Conservation (phyloP, 2,113 vertebrate genomes). For the Gracilinanus agilis region DNA sequence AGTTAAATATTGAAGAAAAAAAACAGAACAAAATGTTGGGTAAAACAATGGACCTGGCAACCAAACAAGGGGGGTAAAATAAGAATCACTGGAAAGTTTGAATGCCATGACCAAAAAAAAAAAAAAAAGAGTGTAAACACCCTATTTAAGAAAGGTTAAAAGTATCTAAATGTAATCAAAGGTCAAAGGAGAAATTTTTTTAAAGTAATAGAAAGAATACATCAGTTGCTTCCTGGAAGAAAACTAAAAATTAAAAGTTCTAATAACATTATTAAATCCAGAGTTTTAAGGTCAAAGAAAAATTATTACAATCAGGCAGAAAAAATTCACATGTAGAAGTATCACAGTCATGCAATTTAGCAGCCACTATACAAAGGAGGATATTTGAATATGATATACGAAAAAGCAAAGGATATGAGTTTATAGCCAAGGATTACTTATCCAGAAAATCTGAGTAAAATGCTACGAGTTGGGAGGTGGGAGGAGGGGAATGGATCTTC, state of each 20-base stretch:
- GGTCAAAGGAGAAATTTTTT: not conserved
- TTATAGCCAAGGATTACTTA: not conserved
- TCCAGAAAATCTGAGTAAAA: not conserved
- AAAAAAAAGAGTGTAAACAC: not conserved
- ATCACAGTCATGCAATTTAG: not conserved
- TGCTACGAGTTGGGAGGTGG: not conserved
- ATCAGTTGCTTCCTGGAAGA: not conserved
- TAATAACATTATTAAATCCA: not conserved
- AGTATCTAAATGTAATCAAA: not conserved
- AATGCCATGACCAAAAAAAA: not conserved
- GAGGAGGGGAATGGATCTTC: too few relatives aligned
- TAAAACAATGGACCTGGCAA: not conserved
- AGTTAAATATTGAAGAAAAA: not conserved
- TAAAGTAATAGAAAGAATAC: not conserved
- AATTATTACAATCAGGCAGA: not conserved
- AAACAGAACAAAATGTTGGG: not conserved
- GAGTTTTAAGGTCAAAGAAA: not conserved
- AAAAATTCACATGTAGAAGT: not conserved
- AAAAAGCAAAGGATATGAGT: not conserved
- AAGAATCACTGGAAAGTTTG: not conserved
- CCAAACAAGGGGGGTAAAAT: not conserved
- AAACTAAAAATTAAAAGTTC: not conserved
- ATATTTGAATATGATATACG: not conserved
- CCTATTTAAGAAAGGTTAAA: not conserved
- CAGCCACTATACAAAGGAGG: not conserved